Base-by-base conservation (phyloP, 2,797 vertebrate genomes). In the Squalus acanthias region DNA sequence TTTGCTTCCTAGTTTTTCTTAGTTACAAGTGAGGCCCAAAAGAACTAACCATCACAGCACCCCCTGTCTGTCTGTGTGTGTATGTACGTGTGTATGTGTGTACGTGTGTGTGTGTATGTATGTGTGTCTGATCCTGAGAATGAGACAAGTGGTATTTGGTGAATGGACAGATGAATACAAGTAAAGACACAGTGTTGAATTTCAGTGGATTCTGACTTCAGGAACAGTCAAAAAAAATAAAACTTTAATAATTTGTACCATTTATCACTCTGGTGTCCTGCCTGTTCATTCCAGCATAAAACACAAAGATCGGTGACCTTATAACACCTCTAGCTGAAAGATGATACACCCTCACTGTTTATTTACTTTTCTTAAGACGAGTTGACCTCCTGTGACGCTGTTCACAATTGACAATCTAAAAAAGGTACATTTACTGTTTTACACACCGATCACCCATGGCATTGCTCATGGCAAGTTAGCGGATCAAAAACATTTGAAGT, bases 161-260 rank as follows among this genome's bases (percentile, higher is more conserved):
- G 65, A 93, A 93, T 67, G 22, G 57, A 26, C 24, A 89, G 57
- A 33, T 13, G 7, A 67, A 46, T 67, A 67, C 20, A 93, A 67
- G 65, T 60, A 50, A 50, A 85, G 53, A 69, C 17, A n/a, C 0
- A 1, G n/a, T 93, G 20, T 93, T 69, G 63, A 93, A 93, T 93
- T 69, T 69, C 91, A 69, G 63, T 93, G 63, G n/a, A 92, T 69
- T 93, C 91, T 69, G n/a, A 46, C 17, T 93, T 93, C 17, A 69
- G 91, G 63, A 93, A 67, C 63, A 67, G 63, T 67, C 20, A 93
- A 93, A 67, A 57, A 93, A 39, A n/a, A 93, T 67, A 92, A 92
- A 65, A 69, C n/a, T 69, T 93, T 93, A 85, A 67, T 8, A 69
- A 93, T 69, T 93, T 93, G 65, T 93, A 93, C 91, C 89, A 69